Percentiles rank a stretch among this genome's conserved stretches.
These are phyloP conservation scores for Zaprionus africanus DNA, from an alignment of 1,140 invertebrate genomes.

Conservation along the genomic window DNA sequence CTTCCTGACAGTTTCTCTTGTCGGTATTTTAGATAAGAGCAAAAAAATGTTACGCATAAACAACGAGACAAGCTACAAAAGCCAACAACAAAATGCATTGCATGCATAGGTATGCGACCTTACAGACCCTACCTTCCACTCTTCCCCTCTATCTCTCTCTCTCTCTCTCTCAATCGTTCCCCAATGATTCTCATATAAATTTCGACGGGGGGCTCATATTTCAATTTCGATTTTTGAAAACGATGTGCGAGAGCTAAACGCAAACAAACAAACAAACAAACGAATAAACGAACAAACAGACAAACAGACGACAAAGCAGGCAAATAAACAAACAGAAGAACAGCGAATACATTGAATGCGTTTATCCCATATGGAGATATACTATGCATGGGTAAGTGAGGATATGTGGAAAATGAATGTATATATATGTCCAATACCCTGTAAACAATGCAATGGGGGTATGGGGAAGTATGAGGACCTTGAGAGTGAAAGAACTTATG, in stretches of 20 bases:
- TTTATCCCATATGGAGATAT: conserved; percentile 46
- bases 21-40: conserved; percentile 29
- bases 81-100: conserved; percentile 28
- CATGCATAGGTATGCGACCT: conserved; percentile 27
- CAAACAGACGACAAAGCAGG: conserved; percentile 46
- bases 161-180: not conserved
- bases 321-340: conserved; percentile 70
- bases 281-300: conserved; percentile 8
- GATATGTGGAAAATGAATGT: conserved; percentile 33
- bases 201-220: conserved; percentile 66
- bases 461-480: not conserved
- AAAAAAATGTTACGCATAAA: conserved; percentile 68
- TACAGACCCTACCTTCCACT: not conserved
- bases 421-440: conserved; percentile 14
- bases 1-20: not conserved
- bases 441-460: conserved; percentile 6
- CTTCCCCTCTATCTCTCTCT: not conserved
- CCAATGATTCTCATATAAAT: conserved; percentile 33
- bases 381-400: conserved; percentile 24
- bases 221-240: conserved; percentile 82
- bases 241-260: conserved; percentile 70
- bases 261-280: conserved; percentile 59
- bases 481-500: not conserved
- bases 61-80: conserved; percentile 48
- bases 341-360: conserved; percentile 50